These are phyloP conservation scores for Labroides dimidiatus DNA, from an alignment of 2,797 vertebrate genomes.

Conservation along the genomic window DNA sequence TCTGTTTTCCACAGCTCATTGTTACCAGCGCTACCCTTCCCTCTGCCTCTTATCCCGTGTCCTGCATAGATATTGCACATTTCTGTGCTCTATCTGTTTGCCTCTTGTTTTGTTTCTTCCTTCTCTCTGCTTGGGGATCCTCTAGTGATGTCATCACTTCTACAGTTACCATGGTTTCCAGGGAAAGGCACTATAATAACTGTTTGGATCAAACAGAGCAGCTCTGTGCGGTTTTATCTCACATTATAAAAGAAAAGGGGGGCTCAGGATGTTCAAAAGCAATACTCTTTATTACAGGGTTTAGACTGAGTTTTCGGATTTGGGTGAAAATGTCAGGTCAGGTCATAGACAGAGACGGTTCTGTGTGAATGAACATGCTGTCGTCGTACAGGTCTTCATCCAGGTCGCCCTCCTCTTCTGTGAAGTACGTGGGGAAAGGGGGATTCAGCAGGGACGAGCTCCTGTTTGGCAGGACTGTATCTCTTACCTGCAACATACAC, in stretches of 20 bases:
- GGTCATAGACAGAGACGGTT: constrained; percentile 84
- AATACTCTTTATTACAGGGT: constrained; percentile 67
- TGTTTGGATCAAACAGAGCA: constrained; percentile 61
- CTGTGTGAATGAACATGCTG: constrained; percentile 86
- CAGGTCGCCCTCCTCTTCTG: constrained; percentile 90
- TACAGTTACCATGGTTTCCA: constrained; percentile 80
- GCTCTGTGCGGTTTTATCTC: constrained; percentile 24
- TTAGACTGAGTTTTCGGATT: constrained; percentile 23
- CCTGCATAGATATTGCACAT: constrained; percentile 74
- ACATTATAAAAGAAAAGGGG: neutral
- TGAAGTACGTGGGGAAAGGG: constrained; percentile 94
- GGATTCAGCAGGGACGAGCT: constrained; percentile 77
- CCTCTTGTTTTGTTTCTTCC: constrained; percentile 47
- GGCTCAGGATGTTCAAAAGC: constrained; percentile 23
- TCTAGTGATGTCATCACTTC: constrained; percentile 75
- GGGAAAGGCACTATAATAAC: constrained; percentile 62
- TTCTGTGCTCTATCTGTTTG: constrained; percentile 45
- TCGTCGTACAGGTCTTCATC: constrained; percentile 92
- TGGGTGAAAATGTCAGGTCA: constrained; percentile 54
- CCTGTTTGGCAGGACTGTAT: constrained; percentile 83
- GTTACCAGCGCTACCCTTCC: constrained; percentile 15
- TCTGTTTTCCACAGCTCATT: constrained; percentile 42
- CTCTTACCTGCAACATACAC: constrained; percentile 84
- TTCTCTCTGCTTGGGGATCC: constrained; percentile 70
- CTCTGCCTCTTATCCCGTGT: neutral